These are phyloP conservation scores for Phylloscopus collybita DNA, from an alignment of 2,797 vertebrate species.

Conservation along the genomic window DNA sequence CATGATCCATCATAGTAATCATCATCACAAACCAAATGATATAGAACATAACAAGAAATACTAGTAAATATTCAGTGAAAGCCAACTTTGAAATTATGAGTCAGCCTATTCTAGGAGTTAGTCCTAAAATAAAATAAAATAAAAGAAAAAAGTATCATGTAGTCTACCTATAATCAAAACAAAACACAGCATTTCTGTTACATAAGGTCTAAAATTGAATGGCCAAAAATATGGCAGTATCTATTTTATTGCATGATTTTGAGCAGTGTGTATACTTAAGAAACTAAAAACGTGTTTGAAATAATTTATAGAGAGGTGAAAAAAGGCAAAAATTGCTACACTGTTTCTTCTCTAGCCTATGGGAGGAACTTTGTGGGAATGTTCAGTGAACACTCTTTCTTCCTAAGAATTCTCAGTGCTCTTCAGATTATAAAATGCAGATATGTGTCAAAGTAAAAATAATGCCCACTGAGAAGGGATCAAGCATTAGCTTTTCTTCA, in stretches of 20 bases:
- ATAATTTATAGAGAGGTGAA: not conserved
- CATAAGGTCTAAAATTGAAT: not conserved
- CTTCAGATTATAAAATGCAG: not conserved
- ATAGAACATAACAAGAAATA: conserved; percentile 1
- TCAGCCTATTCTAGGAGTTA: not conserved
- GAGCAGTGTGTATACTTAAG: not conserved
- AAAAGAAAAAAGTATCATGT: not conserved
- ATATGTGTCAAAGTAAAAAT: not conserved
- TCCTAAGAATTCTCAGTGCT: not conserved
- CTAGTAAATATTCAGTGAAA: not conserved
- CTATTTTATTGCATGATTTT: not conserved
- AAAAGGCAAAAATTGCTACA: not conserved
- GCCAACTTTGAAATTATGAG: not conserved
- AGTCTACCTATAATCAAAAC: not conserved
- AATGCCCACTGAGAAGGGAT: not conserved
- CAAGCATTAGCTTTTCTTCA: not conserved
- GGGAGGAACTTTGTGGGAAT: not conserved
- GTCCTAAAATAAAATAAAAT: conserved; percentile 6
- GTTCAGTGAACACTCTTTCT: not conserved
- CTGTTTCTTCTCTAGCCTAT: not conserved
- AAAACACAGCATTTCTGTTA: not conserved
- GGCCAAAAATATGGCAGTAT: not conserved
- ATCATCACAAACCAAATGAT: not conserved
- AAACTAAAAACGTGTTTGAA: not conserved
- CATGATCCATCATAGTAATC: not conserved